Conservation (phyloP, 92 coral and sea anemone species). For the Desmophyllum pertusum region DNA sequence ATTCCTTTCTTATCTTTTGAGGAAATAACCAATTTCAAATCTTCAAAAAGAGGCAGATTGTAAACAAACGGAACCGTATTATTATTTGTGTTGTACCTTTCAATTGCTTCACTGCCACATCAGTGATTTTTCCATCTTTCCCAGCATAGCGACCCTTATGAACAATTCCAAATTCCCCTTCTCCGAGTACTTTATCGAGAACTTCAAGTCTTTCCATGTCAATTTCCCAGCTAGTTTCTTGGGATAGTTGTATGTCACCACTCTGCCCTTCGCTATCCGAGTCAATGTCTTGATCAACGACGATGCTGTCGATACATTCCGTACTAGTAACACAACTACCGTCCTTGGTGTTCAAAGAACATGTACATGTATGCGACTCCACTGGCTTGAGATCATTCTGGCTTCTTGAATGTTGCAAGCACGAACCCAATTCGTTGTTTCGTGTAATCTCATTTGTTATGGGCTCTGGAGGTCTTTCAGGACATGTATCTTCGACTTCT, state of each 20-base stretch:
- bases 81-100: neutral
- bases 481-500: neutral
- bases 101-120: slow-evolving; percentile 32
- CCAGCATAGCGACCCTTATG: neutral
- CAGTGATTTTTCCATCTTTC: neutral
- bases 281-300: neutral
- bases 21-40: neutral
- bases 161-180: slow-evolving; percentile 32
- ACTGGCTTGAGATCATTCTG: neutral
- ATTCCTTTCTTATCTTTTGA: too few species aligned
- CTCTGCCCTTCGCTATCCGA: neutral
- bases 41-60: neutral
- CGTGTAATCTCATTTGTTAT: neutral
- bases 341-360: neutral
- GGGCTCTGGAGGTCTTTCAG: neutral
- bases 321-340: neutral
- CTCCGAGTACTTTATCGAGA: neutral
- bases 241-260: too few species aligned
- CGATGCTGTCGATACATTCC: neutral
- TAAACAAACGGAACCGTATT: too few species aligned
- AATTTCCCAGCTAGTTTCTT: slow-evolving; percentile 5
- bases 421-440: neutral
- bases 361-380: neutral
- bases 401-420: neutral
- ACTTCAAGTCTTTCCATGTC: neutral